Conservation (phyloP, 1,140 invertebrate genomes). For the Neotoxoptera formosana region DNA sequence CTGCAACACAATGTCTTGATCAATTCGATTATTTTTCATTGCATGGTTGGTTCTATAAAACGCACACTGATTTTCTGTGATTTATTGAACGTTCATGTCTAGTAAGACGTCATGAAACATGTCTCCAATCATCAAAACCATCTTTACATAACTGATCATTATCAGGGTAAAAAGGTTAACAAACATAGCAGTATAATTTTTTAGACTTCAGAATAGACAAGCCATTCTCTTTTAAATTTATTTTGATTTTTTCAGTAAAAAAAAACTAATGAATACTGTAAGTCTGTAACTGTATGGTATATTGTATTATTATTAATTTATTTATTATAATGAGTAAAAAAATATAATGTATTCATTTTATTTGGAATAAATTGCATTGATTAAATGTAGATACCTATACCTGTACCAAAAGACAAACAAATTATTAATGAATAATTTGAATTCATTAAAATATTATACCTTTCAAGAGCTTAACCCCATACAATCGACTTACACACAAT, state of each 20-base stretch:
- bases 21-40: not conserved
- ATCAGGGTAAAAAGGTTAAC: slow-evolving; percentile 8
- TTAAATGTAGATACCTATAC: too few species aligned
- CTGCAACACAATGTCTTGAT: not conserved
- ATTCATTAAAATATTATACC: too few species aligned
- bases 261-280: too few species aligned
- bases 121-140: slow-evolving; percentile 4
- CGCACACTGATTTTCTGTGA: not conserved
- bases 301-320: too few species aligned
- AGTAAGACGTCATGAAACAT: slow-evolving; percentile 6
- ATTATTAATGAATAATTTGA: too few species aligned
- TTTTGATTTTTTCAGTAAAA: not conserved
- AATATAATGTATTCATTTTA: too few species aligned
- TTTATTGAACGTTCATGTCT: not conserved
- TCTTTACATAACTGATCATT: not conserved
- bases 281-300: too few species aligned
- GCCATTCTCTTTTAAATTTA: not conserved
- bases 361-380: too few species aligned
- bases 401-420: too few species aligned
- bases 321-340: too few species aligned
- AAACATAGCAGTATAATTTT: slow-evolving; percentile 6
- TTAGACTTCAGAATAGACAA: not conserved
- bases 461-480: too few species aligned
- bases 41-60: not conserved
- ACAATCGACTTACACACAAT: too few species aligned